A percentile compares a stretch with the other conserved stretches of the same genome.
phyloP scores from a whole-genome alignment of 2,797 vertebrate species.

The Clarias platycephalus region DNA sequence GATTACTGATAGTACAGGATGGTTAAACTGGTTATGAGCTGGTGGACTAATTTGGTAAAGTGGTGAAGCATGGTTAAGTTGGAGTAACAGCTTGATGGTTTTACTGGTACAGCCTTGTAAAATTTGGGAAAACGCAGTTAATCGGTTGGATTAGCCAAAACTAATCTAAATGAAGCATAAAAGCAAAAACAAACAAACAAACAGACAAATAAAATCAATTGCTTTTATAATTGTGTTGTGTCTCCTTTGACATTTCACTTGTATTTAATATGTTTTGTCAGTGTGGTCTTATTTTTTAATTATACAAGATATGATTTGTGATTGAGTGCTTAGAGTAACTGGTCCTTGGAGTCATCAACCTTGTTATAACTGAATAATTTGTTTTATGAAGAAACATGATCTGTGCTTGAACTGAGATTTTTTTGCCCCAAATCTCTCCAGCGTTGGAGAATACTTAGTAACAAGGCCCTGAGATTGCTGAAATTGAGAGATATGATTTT shows the following conservation, averaged over 20 bases:
- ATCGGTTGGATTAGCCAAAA: not conserved
- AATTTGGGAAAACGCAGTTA: not conserved
- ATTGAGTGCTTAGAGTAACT: not conserved
- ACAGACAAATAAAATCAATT: not conserved
- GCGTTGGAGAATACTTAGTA: not conserved
- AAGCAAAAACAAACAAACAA: not conserved
- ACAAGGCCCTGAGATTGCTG: not conserved
- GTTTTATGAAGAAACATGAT: constrained; percentile 1
- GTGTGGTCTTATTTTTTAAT: not conserved
- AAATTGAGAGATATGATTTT: constrained; percentile 8
- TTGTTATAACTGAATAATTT: not conserved
- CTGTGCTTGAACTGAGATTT: not conserved
- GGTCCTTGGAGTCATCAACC: not conserved
- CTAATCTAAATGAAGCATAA: not conserved
- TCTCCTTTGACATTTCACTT: not conserved
- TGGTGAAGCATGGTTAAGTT: not conserved
- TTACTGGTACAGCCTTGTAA: not conserved
- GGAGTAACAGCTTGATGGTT: not conserved
- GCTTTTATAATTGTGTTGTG: not conserved
- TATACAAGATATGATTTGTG: not conserved
- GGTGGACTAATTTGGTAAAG: not conserved
- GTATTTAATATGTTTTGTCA: not conserved
- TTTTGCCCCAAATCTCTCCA: not conserved
- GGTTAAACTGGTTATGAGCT: not conserved
- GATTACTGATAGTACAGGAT: not conserved